These are phyloP conservation scores for Galeruca laticollis DNA, from an alignment of 2,888 invertebrate genomes.

Conservation along the genomic window DNA sequence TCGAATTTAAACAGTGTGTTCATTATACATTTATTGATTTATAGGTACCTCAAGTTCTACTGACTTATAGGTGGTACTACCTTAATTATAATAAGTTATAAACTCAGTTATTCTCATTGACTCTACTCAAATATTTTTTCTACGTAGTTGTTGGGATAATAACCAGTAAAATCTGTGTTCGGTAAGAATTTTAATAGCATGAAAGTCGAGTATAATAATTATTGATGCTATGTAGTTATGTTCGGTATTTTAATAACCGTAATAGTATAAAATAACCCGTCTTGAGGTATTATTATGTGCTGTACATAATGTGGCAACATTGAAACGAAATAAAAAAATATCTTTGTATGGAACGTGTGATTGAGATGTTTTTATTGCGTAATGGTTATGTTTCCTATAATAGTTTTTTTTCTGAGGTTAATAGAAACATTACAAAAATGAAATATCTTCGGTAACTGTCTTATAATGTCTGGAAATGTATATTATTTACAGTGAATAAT, in stretches of 20 bases:
- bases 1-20: too few species aligned
- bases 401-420: background rate
- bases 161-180: slow-evolving; percentile 10
- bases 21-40: too few species aligned
- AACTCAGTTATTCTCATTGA: too few species aligned
- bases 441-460: too few species aligned
- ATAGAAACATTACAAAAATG: too few species aligned
- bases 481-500: too few species aligned
- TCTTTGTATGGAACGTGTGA: background rate
- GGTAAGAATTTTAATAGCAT: slow-evolving; percentile 7
- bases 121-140: too few species aligned
- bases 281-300: background rate
- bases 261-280: slow-evolving; percentile 3
- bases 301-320: background rate
- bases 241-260: slow-evolving; percentile 20
- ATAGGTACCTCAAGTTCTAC: too few species aligned
- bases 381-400: background rate
- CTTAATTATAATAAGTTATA: too few species aligned
- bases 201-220: slow-evolving; percentile 1
- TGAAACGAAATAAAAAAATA: background rate
- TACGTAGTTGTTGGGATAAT: too few species aligned
- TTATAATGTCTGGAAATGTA: too few species aligned
- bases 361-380: slow-evolving; percentile 7
- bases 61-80: too few species aligned
- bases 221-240: slow-evolving; percentile 3